A percentile compares a stretch with the other conserved stretches of the same genome.
Evolutionary conservation across 2,888 invertebrate species (phyloP).

Genomic region (Platerodrilus igneus): DNA sequence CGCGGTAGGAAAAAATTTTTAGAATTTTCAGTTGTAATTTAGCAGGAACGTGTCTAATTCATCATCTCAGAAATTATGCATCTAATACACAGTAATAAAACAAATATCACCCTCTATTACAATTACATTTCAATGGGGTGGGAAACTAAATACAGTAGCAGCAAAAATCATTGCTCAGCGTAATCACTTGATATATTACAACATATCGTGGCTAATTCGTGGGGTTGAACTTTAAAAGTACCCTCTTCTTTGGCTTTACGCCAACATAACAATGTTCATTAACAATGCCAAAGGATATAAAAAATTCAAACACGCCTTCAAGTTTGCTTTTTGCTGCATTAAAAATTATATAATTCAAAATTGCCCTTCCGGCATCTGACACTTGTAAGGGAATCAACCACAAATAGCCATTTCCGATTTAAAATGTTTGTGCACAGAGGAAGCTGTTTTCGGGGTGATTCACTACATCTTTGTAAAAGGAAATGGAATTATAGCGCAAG

Average conservation of each 20-base stretch:
- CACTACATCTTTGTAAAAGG: constrained; percentile 28
- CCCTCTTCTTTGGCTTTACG: constrained; percentile 33
- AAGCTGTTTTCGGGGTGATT: constrained; percentile 31
- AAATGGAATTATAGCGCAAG: constrained; percentile 34
- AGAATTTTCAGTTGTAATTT: too few relatives aligned
- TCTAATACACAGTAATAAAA: too few relatives aligned
- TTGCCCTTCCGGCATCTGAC: constrained; percentile 43
- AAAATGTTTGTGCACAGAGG: constrained; percentile 34
- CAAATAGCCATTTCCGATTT: constrained; percentile 47
- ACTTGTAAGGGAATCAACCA: constrained; percentile 41
- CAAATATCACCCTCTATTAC: too few relatives aligned
- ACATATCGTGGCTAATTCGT: constrained; percentile 44
- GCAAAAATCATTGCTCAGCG: constrained; percentile 45
- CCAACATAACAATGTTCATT: constrained; percentile 35
- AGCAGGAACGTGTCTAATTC: too few relatives aligned
- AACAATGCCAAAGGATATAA: constrained; percentile 27
- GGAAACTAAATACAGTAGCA: constrained; percentile 43
- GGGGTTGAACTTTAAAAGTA: constrained; percentile 32
- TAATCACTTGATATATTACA: constrained; percentile 46
- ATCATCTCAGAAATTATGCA: too few relatives aligned
- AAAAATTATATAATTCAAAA: constrained; percentile 48
- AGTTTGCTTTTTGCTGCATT: constrained; percentile 36
- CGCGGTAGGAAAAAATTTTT: too few relatives aligned
- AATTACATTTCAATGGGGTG: constrained; percentile 34
- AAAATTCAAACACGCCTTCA: constrained; percentile 27